phyloP scores from a whole-genome alignment of 2,113 vertebrate genomes.

The Copsychus sechellarum region DNA sequence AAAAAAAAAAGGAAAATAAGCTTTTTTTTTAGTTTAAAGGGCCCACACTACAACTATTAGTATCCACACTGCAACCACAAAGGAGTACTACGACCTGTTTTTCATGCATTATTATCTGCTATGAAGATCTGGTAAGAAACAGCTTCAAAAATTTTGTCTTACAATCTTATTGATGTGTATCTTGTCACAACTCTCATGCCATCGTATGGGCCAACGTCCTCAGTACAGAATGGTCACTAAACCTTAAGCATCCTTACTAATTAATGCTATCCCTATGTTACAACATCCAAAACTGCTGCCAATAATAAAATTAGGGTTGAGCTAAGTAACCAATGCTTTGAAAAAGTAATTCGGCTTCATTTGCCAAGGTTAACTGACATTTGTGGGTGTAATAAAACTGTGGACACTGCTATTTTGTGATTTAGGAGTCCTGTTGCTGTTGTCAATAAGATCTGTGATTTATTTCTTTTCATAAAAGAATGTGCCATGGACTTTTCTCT shows the following conservation, averaged over 20 bases:
- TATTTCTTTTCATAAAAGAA: constrained; percentile 1
- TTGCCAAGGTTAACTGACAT: constrained; percentile 22
- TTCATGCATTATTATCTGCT: neutral
- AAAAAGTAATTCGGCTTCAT: constrained; percentile 19
- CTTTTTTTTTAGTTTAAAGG: neutral
- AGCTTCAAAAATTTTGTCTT: neutral
- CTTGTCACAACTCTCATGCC: neutral
- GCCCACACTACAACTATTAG: neutral
- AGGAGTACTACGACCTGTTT: neutral
- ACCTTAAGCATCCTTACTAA: neutral
- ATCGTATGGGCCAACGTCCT: neutral
- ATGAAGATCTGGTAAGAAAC: neutral
- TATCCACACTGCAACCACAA: neutral
- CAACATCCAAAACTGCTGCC: neutral
- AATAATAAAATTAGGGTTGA: constrained; percentile 32
- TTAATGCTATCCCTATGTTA: neutral
- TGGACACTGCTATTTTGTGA: neutral
- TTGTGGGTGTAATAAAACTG: constrained; percentile 1
- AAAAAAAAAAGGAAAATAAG: neutral
- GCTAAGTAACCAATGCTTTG: neutral
- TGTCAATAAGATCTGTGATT: neutral
- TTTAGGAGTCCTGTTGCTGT: neutral
- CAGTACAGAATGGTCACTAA: neutral
- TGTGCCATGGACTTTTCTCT: neutral
- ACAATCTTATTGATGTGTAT: neutral